Conservation (phyloP, 2,797 vertebrate species). For the Sardinella longiceps region DNA sequence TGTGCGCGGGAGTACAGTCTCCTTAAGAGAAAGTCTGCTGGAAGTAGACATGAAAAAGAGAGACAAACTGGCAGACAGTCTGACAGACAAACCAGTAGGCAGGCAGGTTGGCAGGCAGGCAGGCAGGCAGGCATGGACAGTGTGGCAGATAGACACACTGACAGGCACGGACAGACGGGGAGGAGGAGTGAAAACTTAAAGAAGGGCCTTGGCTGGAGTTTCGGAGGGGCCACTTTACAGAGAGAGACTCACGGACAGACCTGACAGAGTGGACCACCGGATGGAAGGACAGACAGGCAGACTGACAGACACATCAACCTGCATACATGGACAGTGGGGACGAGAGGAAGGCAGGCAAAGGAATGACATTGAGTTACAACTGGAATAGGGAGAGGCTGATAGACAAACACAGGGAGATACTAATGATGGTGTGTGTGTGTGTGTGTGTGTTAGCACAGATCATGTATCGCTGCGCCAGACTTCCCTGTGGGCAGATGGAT, state of each 20-base stretch:
- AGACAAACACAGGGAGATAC: not conserved
- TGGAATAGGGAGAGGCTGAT: not conserved
- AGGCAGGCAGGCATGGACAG: not conserved
- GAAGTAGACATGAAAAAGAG: not conserved
- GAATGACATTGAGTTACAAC: not conserved
- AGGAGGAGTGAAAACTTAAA: too few relatives aligned
- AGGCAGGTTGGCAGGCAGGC: not conserved
- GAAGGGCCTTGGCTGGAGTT: too few relatives aligned
- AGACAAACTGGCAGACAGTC: not conserved
- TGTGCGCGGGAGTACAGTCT: too few relatives aligned
- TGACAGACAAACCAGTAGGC: too few relatives aligned
- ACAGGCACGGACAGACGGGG: not conserved
- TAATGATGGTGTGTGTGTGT: not conserved
- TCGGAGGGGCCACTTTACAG: too few relatives aligned
- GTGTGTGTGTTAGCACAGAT: not conserved
- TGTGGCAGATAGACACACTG: not conserved
- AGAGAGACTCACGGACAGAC: too few relatives aligned
- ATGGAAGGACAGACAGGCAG: too few relatives aligned
- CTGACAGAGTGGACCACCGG: too few relatives aligned
- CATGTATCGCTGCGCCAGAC: not conserved
- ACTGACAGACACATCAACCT: not conserved
- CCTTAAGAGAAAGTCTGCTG: not conserved
- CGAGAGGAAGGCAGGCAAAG: not conserved
- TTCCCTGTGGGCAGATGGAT: constrained; percentile 33
- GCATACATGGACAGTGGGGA: not conserved